A percentile compares a stretch with the other conserved stretches of the same genome.
These are phyloP conservation scores for Dasypogon diadema DNA, from an alignment of 2,888 invertebrate genomes.

Conservation along the genomic window DNA sequence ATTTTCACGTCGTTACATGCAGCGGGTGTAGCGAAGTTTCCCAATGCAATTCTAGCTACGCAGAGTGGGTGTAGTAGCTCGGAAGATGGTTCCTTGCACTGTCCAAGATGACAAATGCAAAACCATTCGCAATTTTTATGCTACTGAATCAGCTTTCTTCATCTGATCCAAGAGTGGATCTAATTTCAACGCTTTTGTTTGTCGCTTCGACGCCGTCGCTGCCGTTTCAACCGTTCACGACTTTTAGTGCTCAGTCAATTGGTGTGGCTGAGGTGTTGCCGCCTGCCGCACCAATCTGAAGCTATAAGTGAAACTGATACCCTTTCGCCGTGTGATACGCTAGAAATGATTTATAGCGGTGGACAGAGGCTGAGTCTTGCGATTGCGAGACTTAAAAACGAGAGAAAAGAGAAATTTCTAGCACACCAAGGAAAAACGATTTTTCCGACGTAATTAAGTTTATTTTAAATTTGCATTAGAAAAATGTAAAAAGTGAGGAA, in stretches of 20 bases:
- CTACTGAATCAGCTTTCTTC: not conserved
- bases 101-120: not conserved
- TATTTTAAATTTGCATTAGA: not conserved
- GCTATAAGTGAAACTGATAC: constrained; percentile 1
- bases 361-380: too few species aligned
- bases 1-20: not conserved
- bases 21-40: not conserved
- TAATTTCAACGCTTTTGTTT: not conserved
- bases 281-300: not conserved
- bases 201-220: not conserved
- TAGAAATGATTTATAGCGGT: constrained; percentile 4
- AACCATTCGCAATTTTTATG: not conserved
- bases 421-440: constrained; percentile 27
- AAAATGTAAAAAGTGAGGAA: not conserved
- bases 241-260: not conserved
- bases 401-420: constrained; percentile 31
- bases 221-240: not conserved
- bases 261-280: not conserved
- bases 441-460: constrained; percentile 14
- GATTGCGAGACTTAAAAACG: constrained; percentile 9
- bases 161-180: not conserved
- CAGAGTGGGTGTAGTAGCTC: not conserved
- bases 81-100: not conserved
- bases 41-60: not conserved
- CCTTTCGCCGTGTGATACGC: not conserved